A percentile compares a stretch with the other conserved stretches of the same genome.
Conservation (phyloP, 2,888 invertebrate genomes). For the Eumerus sabulonum region DNA sequence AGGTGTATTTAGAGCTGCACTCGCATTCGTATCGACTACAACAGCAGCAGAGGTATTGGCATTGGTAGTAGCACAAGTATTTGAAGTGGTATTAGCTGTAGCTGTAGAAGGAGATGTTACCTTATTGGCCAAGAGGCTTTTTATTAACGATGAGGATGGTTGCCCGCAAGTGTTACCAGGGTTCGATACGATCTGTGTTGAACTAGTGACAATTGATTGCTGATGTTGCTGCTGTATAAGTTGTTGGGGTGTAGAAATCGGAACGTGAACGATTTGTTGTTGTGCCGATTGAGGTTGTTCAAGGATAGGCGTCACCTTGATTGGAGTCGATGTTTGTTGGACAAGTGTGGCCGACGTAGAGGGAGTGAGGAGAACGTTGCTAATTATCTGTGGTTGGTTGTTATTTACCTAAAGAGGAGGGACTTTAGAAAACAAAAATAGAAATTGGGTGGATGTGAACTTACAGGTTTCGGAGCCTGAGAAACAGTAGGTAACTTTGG, state of each 20-base stretch:
- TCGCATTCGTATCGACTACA: constrained; percentile 73
- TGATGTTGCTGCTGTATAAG: constrained; percentile 42
- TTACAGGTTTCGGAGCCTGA: constrained; percentile 39
- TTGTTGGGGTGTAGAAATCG: constrained; percentile 32
- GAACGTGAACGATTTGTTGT: constrained; percentile 19
- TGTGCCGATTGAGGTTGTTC: constrained; percentile 57
- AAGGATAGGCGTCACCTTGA: constrained; percentile 38
- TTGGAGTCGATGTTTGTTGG: constrained; percentile 48
- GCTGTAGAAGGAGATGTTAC: constrained; percentile 80
- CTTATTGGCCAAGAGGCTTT: constrained; percentile 96
- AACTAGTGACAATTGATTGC: constrained; percentile 55
- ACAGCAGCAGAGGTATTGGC: constrained; percentile 71
- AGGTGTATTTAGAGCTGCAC: constrained; percentile 74
- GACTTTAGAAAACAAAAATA: no score
- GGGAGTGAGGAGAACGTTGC: constrained; percentile 46
- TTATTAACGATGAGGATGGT: constrained; percentile 88
- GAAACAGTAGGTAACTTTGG: constrained; percentile 9
- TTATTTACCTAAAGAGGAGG: constrained; percentile 30
- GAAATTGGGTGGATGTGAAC: no score
- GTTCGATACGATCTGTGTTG: constrained; percentile 4
- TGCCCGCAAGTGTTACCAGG: constrained; percentile 64
- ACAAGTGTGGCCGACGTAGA: constrained; percentile 22
- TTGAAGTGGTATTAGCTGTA: constrained; percentile 66
- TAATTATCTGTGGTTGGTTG: constrained; percentile 37
- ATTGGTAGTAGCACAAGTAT: constrained; percentile 64